Conservation (phyloP, 2,888 invertebrate genomes). For the Mongoloraphidia duomilia region DNA sequence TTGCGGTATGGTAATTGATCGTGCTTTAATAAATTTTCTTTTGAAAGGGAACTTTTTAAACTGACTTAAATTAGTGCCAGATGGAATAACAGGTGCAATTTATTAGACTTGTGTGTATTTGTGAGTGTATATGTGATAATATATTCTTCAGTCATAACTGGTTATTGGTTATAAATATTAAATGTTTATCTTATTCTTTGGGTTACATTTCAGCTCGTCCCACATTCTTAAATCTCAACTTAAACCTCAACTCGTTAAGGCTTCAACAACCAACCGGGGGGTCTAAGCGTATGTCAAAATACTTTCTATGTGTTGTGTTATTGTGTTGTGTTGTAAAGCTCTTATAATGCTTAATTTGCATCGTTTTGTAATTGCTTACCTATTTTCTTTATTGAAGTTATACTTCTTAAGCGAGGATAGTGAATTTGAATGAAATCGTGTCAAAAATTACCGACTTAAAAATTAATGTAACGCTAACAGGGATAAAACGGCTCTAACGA, state of each 20-base stretch:
- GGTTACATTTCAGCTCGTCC: slow-evolving; percentile 79
- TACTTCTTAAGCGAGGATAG: no score
- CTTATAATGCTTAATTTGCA: slow-evolving; percentile 4
- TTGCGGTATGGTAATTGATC: no score
- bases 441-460: no score
- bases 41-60: no score
- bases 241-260: slow-evolving; percentile 83
- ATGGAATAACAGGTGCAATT: no score
- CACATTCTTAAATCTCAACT: slow-evolving; percentile 94
- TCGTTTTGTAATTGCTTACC: no score
- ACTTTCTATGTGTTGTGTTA: slow-evolving; percentile 6
- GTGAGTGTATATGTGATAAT: neutral
- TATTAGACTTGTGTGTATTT: neutral
- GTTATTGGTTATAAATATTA: slow-evolving; percentile 20
- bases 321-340: slow-evolving; percentile 6
- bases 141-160: slow-evolving; percentile 8
- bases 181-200: slow-evolving; percentile 18
- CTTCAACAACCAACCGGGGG: slow-evolving; percentile 62
- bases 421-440: no score
- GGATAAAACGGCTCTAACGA: no score
- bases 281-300: slow-evolving; percentile 66
- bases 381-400: no score
- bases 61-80: no score
- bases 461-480: no score
- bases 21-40: no score